Conservation (phyloP, 30 jellyfish, hydroid and myxozoan genomes). For the Sanderia malayensis region DNA sequence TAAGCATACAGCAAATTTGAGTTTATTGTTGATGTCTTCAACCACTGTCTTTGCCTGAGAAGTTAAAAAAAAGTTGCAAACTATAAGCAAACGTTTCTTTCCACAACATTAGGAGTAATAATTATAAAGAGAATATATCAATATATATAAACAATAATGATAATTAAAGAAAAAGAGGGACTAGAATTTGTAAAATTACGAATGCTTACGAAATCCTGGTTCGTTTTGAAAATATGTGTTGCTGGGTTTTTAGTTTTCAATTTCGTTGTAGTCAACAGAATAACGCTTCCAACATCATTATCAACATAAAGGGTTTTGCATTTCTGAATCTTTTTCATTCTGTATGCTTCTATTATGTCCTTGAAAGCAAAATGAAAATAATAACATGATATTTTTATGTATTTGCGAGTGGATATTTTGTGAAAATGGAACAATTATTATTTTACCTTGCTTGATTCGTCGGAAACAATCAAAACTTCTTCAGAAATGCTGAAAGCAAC, state of each 20-base stretch:
- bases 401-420: no score
- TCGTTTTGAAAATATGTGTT: constrained; percentile 36
- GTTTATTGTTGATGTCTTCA: constrained; percentile 19
- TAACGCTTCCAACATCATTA: constrained; percentile 17
- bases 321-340: constrained; percentile 25
- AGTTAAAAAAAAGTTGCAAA: neutral
- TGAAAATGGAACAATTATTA: no score
- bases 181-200: neutral
- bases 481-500: constrained; percentile 12
- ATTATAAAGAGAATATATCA: no score
- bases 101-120: no score
- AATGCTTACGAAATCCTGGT: constrained; percentile 27
- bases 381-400: neutral
- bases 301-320: constrained; percentile 25
- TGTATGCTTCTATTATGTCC: constrained; percentile 29
- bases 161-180: no score
- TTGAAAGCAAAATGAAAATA: neutral
- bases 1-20: neutral
- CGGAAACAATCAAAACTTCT: constrained; percentile 37
- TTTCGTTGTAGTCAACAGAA: constrained; percentile 40
- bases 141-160: no score
- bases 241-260: constrained; percentile 22
- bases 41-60: constrained; percentile 27
- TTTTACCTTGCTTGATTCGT: constrained; percentile 32
- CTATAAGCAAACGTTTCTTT: neutral